Base-by-base conservation (phyloP, 2,113 vertebrate genomes). In the Anoura caudifer region DNA sequence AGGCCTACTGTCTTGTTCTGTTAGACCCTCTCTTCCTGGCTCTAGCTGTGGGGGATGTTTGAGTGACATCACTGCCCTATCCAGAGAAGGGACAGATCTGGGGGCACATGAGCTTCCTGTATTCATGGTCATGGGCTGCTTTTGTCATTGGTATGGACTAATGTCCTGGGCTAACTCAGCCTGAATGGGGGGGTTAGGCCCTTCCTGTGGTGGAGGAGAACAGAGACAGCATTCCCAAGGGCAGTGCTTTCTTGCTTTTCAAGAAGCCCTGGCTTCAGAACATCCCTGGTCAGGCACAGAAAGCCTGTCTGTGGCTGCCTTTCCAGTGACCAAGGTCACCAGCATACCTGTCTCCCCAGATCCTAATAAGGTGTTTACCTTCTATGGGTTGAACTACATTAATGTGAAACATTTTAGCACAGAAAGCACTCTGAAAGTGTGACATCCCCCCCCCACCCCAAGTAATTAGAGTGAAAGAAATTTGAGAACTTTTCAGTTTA, bases 11-110 rank as follows among this genome's bases (percentile, higher is more conserved):
- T 67, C 80, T 56, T 45, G 20, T 87, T 72, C 61, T 87, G 28
- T 93, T 93, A 65, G 75, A 17, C 3, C 45, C 28, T 59, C 45
- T 90, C 54, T 96, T 87, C 82, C 77, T 86, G 16, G 45, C 31
- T 63, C 4, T 24, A 59, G 24, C 43, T 72, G 10, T 70, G 45
- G 52, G 19, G 45, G 26, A 45, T 13, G 14, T 72, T 84, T 52
- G 52, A 50, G 22, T 54, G 69, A 87, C 31, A 7, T 70, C n/a
- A 52, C 12, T 36, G 54, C 45, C 8, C 2, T 67, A 13, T 79
- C 31, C 45, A 79, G 61, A 56, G 47, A 63, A 92, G 45, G 72
- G 67, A 75, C 33, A 81, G 28, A 85, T 50, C 20, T 33, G 15
- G 75, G 86, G 24, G 28, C n/a, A 56, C 59, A 24, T 38, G 54